Evolutionary conservation across 1,140 invertebrate genomes (phyloP), one percentile per base, ranked within the genome.

Genomic region (Sycophila sp.): DNA sequence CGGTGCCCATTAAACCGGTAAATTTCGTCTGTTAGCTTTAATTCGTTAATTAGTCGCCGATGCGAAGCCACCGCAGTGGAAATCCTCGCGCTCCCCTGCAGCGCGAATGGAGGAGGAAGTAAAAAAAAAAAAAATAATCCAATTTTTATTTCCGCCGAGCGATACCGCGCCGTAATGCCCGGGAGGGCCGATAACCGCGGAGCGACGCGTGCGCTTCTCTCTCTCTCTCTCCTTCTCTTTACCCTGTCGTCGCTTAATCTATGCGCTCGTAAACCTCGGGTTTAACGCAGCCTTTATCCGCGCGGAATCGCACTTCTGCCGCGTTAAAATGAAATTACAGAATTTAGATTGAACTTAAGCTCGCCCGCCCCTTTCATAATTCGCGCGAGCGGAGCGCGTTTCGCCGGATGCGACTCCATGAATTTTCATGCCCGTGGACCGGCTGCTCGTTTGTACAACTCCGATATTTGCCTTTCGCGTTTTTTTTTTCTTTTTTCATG

Each of bases 191-290:
- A 64, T 64, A 64, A 64, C 62, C 15, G 47, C 28, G 32, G 36
- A 66, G 26, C 42, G 58, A 67, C 34, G 34, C 58, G 38, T 13
- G n/a, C 19, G 55, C 49, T 65, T 53, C 30, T 40, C 15, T 13
- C 10, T 42, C 40, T 42, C 7, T 2, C 40, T 4, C 40, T 15
- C 7, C 6, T 56, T 26, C 53, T 30, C 42, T 56, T 36, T 51
- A 56, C 51, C 58, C 64, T 58, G 40, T 67, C 28, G 38, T 45
- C 64, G 17, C 19, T 11, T 59, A 49, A 68, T 68, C 40, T 68
- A 47, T 49, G 40, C 10, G 24, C 40, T 68, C 49, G 40, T 49
- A 68, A 68, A 67, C 28, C 49, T 59, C n/a, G 15, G 59, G 59
- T 49, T 68, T 59, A 59, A 49, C 49, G 53, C 38, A 26, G 34